A percentile compares a stretch with the other conserved stretches of the same genome.
Conservation (phyloP, 2,797 vertebrate species). For the Acrossocheilus wenchowensis region DNA sequence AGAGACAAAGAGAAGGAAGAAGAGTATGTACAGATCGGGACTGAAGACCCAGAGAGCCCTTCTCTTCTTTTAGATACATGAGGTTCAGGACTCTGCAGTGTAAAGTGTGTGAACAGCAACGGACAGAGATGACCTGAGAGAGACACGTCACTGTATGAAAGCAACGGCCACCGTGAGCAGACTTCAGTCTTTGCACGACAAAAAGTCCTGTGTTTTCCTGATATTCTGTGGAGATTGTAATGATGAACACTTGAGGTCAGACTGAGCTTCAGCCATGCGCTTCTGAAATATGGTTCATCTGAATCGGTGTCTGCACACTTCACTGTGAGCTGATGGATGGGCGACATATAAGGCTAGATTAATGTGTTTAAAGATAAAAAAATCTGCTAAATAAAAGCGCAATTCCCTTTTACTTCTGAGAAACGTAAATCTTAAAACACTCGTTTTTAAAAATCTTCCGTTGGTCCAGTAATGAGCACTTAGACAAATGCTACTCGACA, state of each 20-base stretch:
- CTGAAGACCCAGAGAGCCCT: conserved; percentile 63
- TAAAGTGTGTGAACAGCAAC: conserved; percentile 11
- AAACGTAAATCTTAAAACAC: conserved; percentile 14
- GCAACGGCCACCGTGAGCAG: background rate
- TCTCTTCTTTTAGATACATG: conserved; percentile 57
- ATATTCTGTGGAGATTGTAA: conserved; percentile 43
- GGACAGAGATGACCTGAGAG: conserved; percentile 29
- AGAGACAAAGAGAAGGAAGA: conserved; percentile 28
- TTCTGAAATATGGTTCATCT: conserved; percentile 27
- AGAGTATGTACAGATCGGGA: conserved; percentile 65
- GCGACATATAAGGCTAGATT: background rate
- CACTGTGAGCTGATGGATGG: background rate
- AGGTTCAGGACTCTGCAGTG: conserved; percentile 47
- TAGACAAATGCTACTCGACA: conserved; percentile 54
- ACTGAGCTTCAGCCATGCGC: background rate
- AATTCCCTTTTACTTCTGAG: conserved; percentile 44
- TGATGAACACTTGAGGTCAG: background rate
- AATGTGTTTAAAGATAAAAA: background rate
- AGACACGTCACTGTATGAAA: conserved; percentile 6
- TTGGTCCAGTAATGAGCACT: conserved; percentile 71
- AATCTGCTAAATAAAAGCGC: background rate
- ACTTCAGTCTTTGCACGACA: background rate
- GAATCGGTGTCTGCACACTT: conserved; percentile 7
- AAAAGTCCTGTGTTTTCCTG: conserved; percentile 18
- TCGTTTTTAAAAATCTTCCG: conserved; percentile 46